These are phyloP conservation scores for Stigmatopora nigra DNA, from an alignment of 2,113 vertebrate genomes.

Conservation along the genomic window DNA sequence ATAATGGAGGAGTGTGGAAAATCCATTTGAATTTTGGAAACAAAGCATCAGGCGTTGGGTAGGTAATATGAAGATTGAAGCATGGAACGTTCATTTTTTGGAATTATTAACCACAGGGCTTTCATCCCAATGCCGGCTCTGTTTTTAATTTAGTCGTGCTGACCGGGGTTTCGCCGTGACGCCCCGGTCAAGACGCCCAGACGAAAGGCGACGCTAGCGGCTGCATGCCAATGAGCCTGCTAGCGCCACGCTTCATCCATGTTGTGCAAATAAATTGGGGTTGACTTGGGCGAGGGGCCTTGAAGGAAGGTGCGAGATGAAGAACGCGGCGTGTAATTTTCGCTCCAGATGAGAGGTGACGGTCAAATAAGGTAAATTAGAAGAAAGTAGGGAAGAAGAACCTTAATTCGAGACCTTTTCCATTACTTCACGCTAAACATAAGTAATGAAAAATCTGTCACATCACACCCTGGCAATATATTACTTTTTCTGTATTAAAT, in stretches of 20 bases:
- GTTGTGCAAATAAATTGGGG: slow-evolving; percentile 1
- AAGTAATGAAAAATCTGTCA: neutral
- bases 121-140: slow-evolving; percentile 3
- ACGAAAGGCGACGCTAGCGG: neutral
- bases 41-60: neutral
- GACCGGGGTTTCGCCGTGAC: neutral
- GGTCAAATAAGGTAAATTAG: neutral
- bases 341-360: neutral
- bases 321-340: neutral
- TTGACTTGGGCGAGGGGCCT: slow-evolving; percentile 2
- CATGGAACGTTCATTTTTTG: neutral
- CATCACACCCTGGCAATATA: neutral
- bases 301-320: neutral
- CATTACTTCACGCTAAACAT: neutral
- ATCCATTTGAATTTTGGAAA: neutral
- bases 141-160: slow-evolving; percentile 6
- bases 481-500: neutral
- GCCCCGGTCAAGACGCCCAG: neutral
- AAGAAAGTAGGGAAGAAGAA: neutral
- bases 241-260: neutral
- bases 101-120: neutral
- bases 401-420: neutral
- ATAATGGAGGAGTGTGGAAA: neutral
- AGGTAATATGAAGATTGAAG: neutral
- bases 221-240: slow-evolving; percentile 1